phyloP scores from a whole-genome alignment of 2,113 vertebrate species.

The Bubo blakistoni region DNA sequence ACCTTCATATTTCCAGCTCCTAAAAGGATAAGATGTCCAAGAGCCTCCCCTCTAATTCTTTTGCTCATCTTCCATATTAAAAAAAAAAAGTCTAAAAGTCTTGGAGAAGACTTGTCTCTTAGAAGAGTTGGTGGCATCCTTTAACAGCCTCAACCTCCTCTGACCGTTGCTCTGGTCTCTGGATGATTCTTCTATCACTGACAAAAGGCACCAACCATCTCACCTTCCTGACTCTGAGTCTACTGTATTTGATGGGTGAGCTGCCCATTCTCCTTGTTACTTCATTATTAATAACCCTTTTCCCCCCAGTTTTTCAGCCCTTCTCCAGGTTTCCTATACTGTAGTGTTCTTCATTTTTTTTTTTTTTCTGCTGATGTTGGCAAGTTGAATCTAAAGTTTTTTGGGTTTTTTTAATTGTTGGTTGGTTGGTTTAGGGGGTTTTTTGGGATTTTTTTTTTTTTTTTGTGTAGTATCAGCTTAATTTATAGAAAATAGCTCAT shows the following conservation, averaged over 20 bases:
- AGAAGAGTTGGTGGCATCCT: neutral
- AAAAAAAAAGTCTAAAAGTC: neutral
- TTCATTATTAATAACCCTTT: neutral
- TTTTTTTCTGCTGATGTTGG: neutral
- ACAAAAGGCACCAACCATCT: neutral
- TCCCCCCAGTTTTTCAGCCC: neutral
- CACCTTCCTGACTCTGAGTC: neutral
- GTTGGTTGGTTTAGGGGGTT: neutral
- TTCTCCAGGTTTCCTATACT: neutral
- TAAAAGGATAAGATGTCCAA: neutral
- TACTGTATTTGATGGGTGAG: neutral
- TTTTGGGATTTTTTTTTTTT: too few species aligned
- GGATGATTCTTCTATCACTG: neutral
- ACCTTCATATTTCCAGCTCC: neutral
- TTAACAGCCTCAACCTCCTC: neutral
- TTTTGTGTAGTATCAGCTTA: neutral
- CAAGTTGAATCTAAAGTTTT: neutral
- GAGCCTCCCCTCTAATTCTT: neutral
- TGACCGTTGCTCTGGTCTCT: neutral
- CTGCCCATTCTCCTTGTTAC: neutral
- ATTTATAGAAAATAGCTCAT: neutral
- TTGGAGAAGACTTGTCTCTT: neutral
- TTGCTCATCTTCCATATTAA: neutral
- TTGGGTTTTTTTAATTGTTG: neutral
- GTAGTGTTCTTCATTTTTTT: neutral